A percentile compares a stretch with the other conserved stretches of the same genome.
Evolutionary conservation across 2,113 vertebrate species (phyloP).

Genomic region (Trinectes maculatus): DNA sequence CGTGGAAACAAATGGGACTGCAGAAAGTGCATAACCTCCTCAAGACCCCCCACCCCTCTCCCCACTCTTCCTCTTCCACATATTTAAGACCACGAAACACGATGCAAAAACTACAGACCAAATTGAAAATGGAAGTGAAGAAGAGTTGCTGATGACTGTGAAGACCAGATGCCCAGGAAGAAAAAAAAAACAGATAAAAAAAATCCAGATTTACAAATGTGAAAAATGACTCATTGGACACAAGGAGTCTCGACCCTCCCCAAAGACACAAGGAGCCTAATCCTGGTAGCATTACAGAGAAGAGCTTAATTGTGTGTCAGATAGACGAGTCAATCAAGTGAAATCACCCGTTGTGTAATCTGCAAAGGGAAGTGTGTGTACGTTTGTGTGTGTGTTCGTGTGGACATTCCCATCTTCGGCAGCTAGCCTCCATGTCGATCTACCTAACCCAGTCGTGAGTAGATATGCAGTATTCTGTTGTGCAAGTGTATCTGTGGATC

Average conservation of each 20-base stretch:
- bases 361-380: slow-evolving; percentile 75
- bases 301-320: slow-evolving; percentile 50
- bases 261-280: slow-evolving; percentile 27
- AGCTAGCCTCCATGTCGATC: slow-evolving; percentile 88
- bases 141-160: slow-evolving; percentile 44
- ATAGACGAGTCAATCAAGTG: slow-evolving; percentile 27
- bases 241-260: neutral
- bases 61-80: slow-evolving; percentile 18
- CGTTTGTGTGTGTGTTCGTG: slow-evolving; percentile 65
- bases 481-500: slow-evolving; percentile 89
- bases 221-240: neutral
- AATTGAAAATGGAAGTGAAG: slow-evolving; percentile 40
- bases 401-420: slow-evolving; percentile 87
- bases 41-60: slow-evolving; percentile 5
- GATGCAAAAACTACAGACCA: slow-evolving; percentile 66
- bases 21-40: slow-evolving; percentile 74
- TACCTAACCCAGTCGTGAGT: slow-evolving; percentile 85
- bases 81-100: slow-evolving; percentile 57
- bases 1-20: slow-evolving; percentile 73
- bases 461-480: slow-evolving; percentile 93
- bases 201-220: slow-evolving; percentile 53
- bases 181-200: slow-evolving; percentile 55
- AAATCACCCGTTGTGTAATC: slow-evolving; percentile 68
- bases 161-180: slow-evolving; percentile 39
- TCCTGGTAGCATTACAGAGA: slow-evolving; percentile 65